Evolutionary conservation across 2,888 invertebrate species (phyloP), one percentile per base, ranked within the genome.

Genomic region (Ecdyonurus torrentis): DNA sequence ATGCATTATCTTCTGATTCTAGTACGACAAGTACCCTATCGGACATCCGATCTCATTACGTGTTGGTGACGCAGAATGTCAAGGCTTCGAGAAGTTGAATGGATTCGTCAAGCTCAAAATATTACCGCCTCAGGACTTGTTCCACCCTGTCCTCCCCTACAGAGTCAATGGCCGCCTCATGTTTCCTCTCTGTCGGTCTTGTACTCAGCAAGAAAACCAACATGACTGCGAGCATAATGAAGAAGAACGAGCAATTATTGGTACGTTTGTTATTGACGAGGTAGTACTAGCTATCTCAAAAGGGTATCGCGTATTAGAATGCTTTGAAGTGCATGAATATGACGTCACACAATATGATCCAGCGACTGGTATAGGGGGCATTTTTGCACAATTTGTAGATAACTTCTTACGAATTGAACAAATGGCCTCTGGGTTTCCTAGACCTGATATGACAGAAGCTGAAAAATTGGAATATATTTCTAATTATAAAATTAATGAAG

Each of bases 341-440:
- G 23, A 23, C n/a, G 25, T 24, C 18, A 62, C 23, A 22, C 18
- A 2, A 19, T 61, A 62, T 52, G 20, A 50, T 50, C 50, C 50
- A n/a, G 52, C 5, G 2, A 61, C 18, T 5, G 3, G 1, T 1
- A 20, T 10, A 18, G 63, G 60, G 15, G 63, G 60, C 23, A 15
- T 63, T n/a, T 63, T 63, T 61, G 22, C 63, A 20, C 23, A 52
- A 22, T 63, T 62, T 24, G 25, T 63, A 61, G 52, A 63, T 53
- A 50, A 20, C 18, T 63, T 61, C 50, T 19, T 63, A 22, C 62
- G 62, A 52, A 23, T 63, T 20, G 62, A 63, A 25, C 50, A 37
- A 53, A 53, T 62, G 55, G 61, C 61, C 10, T 23, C 23, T 7
- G 63, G 63, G 52, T 62, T 18, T 18, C 63, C 63, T 2, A n/a